A percentile compares a stretch with the other conserved stretches of the same genome.
These are phyloP conservation scores for Caenorhabditis becei DNA, from an alignment of 2,888 invertebrate species.

Conservation along the genomic window DNA sequence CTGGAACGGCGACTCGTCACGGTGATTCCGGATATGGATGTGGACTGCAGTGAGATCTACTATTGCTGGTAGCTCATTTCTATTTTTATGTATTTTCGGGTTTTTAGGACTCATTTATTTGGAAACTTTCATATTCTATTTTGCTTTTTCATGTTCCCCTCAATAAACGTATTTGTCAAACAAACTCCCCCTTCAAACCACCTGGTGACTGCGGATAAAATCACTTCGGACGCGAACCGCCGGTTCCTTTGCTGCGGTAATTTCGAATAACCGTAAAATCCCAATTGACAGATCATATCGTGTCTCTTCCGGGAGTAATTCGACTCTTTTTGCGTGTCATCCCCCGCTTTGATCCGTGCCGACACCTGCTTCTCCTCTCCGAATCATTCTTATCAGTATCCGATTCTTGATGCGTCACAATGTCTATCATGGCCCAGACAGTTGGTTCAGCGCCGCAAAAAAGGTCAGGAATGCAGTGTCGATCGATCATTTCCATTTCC, in stretches of 20 bases:
- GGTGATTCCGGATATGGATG: constrained; percentile 64
- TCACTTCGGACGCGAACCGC: too few species aligned
- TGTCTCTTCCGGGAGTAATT: too few species aligned
- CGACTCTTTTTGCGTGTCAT: too few species aligned
- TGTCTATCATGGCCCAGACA: too few species aligned
- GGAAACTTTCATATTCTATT: background rate
- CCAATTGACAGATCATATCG: too few species aligned
- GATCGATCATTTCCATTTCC: background rate
- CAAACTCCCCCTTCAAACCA: too few species aligned
- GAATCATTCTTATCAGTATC: background rate
- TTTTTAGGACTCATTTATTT: constrained; percentile 40
- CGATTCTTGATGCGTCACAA: background rate
- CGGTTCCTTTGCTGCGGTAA: too few species aligned
- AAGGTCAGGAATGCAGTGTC: background rate
- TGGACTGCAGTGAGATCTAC: constrained; percentile 71
- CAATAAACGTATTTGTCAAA: too few species aligned
- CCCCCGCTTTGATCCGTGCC: too few species aligned
- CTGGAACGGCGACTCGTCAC: constrained; percentile 64
- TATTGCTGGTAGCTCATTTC: constrained; percentile 61
- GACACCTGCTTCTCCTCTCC: background rate
- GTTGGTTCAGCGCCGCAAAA: background rate
- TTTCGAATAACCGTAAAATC: too few species aligned
- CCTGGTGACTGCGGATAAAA: too few species aligned
- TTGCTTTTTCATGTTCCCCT: too few species aligned
- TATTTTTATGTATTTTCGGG: constrained; percentile 22